phyloP scores from a whole-genome alignment of 2,888 invertebrate species.

The Meganola albula region DNA sequence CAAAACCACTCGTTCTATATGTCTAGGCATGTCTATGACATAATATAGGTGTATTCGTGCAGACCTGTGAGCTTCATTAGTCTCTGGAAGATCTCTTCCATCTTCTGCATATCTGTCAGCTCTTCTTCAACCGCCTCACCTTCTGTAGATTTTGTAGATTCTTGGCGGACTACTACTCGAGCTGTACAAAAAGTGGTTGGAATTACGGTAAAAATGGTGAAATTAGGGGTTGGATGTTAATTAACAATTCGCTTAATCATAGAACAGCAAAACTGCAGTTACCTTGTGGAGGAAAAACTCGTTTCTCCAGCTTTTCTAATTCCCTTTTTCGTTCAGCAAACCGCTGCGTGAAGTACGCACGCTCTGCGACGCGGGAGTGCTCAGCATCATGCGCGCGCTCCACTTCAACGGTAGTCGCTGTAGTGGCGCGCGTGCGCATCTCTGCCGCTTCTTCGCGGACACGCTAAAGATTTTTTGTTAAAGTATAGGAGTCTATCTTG shows the following conservation, averaged over 20 bases:
- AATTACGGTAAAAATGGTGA: too few species aligned
- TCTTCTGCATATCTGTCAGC: slow-evolving; percentile 53
- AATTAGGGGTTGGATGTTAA: neutral
- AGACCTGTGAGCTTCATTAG: slow-evolving; percentile 88
- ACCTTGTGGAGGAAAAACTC: slow-evolving; percentile 82
- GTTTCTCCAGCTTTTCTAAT: slow-evolving; percentile 85
- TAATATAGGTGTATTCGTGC: too few species aligned
- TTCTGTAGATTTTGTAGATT: slow-evolving; percentile 74
- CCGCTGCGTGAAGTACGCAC: slow-evolving; percentile 80
- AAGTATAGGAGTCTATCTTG: too few species aligned
- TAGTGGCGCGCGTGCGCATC: slow-evolving; percentile 83
- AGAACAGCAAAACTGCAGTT: neutral
- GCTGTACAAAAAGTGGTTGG: slow-evolving; percentile 33
- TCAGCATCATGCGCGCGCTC: slow-evolving; percentile 82
- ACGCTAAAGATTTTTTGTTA: too few species aligned
- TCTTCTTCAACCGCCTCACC: slow-evolving; percentile 64
- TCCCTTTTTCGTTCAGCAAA: slow-evolving; percentile 85
- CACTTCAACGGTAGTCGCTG: slow-evolving; percentile 83
- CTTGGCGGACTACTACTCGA: slow-evolving; percentile 73
- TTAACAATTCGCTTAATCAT: neutral
- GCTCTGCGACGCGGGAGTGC: slow-evolving; percentile 80
- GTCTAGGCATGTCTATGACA: too few species aligned
- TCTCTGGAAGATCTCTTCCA: slow-evolving; percentile 83
- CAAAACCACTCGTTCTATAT: too few species aligned
- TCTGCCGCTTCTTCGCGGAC: slow-evolving; percentile 86